Evolutionary conservation across 2,888 invertebrate genomes (phyloP), one percentile per base, ranked within the genome.

Genomic region (Cerceris ruficornis): DNA sequence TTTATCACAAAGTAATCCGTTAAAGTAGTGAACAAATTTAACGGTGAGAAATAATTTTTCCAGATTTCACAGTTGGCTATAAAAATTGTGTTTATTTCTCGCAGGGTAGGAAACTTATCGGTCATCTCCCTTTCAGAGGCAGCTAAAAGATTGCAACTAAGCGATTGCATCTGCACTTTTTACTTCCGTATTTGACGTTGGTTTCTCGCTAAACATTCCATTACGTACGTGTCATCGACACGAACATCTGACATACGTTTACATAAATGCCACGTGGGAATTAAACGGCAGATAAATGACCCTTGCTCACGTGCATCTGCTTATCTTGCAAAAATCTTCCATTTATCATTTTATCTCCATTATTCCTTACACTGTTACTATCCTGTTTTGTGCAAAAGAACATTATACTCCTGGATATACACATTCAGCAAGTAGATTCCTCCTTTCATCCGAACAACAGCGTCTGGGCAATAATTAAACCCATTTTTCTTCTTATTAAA

Each of bases 201-300:
- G 55, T 72, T 72, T 58, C 61, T 50, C 52, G 69, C 58, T 54
- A 70, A 74, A 68, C 81, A 67, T 80, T 77, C 71, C 76, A 77
- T 73, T 80, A 77, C 60, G 70, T 77, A 75, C 70, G 82, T 80
- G 84, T 84, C 84, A 80, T 77, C 80, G 84, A 84, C 84, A 84
- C 84, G 71, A 49, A 69, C 50, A 72, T 71, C 71, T 60, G 65
- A 67, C 61, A 69, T 13, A 58, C 72, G 61, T 77, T 69, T 67
- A 58, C 64, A 43, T 64, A 39, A 62, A 7, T 6, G 54, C 57
- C 43, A 58, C 58, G 64, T 50, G 69, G 69, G 17, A 74, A 82
- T 80, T 62, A 77, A 74, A 64, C 66, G 28, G 57, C 66, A 69
- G 80, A 82, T 67, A 65, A 82, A 80, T 67, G 65, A 74, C 75